These are phyloP conservation scores for Hestina assimilis DNA, from an alignment of 1,140 invertebrate genomes.

Conservation along the genomic window DNA sequence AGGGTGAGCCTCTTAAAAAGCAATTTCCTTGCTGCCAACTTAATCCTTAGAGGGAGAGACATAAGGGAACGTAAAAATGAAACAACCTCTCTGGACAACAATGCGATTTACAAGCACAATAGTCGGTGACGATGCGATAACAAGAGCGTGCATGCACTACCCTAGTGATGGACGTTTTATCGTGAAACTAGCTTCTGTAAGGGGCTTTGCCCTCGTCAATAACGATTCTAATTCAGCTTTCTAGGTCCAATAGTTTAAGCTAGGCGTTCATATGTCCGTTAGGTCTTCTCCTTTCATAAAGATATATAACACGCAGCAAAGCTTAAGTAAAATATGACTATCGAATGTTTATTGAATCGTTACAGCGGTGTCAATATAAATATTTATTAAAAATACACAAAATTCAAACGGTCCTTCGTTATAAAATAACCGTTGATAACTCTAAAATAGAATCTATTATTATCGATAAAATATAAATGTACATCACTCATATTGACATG, in stretches of 20 bases:
- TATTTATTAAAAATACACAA: not conserved
- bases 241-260: too few species aligned
- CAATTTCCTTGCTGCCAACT: constrained; percentile 41
- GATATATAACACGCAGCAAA: constrained; percentile 1
- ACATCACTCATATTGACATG: constrained; percentile 12
- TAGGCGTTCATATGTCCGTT: too few species aligned
- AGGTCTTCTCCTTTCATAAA: too few species aligned
- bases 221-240: too few species aligned
- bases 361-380: constrained; percentile 1
- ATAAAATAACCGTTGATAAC: not conserved
- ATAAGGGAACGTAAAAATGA: constrained; percentile 42
- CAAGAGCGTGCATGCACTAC: constrained; percentile 18
- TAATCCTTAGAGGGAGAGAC: constrained; percentile 32
- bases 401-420: too few species aligned
- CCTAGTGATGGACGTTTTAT: constrained; percentile 18
- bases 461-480: constrained; percentile 3
- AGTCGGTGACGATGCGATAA: constrained; percentile 32
- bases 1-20: constrained; percentile 39
- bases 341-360: constrained; percentile 1
- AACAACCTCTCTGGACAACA: constrained; percentile 52
- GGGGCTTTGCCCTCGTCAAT: too few species aligned
- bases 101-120: constrained; percentile 49
- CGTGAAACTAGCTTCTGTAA: too few species aligned
- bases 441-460: not conserved
- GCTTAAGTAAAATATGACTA: constrained; percentile 8